Conservation (phyloP, 2,888 invertebrate species). For the Carterocephalus palaemon region DNA sequence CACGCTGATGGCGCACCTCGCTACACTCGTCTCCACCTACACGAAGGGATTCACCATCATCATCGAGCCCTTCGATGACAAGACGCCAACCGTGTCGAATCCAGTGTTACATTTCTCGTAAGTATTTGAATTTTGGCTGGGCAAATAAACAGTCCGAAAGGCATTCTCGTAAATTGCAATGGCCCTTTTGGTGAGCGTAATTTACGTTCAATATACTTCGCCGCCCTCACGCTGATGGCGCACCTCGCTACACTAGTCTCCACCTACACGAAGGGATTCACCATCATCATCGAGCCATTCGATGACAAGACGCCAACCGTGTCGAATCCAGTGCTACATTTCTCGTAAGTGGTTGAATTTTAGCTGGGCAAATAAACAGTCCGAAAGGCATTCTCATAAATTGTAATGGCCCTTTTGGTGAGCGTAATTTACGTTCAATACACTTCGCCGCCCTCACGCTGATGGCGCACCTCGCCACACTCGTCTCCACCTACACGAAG, state of each 20-base stretch:
- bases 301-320: slow-evolving; percentile 96
- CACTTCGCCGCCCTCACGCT: slow-evolving; percentile 90
- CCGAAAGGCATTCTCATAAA: too few species aligned
- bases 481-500: slow-evolving; percentile 97
- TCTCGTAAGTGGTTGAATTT: slow-evolving; percentile 79
- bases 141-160: too few species aligned
- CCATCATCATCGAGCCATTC: slow-evolving; percentile 98
- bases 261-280: slow-evolving; percentile 98
- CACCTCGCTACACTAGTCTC: slow-evolving; percentile 97
- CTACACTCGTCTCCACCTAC: slow-evolving; percentile 97
- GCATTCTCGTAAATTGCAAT: too few species aligned
- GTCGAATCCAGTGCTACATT: slow-evolving; percentile 91
- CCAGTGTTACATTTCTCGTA: slow-evolving; percentile 89
- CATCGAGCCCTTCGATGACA: slow-evolving; percentile 98
- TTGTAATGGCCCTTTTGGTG: not conserved
- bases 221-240: slow-evolving; percentile 87
- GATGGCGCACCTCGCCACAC: slow-evolving; percentile 92
- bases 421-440: not conserved
- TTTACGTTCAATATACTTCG: slow-evolving; percentile 75
- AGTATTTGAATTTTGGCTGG: too few species aligned
- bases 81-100: slow-evolving; percentile 92
- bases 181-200: not conserved
- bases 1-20: slow-evolving; percentile 89
- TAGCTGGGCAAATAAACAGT: too few species aligned
- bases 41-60: slow-evolving; percentile 98